phyloP scores from a whole-genome alignment of 2,113 vertebrate species.

The Rhinichthys klamathensis region DNA sequence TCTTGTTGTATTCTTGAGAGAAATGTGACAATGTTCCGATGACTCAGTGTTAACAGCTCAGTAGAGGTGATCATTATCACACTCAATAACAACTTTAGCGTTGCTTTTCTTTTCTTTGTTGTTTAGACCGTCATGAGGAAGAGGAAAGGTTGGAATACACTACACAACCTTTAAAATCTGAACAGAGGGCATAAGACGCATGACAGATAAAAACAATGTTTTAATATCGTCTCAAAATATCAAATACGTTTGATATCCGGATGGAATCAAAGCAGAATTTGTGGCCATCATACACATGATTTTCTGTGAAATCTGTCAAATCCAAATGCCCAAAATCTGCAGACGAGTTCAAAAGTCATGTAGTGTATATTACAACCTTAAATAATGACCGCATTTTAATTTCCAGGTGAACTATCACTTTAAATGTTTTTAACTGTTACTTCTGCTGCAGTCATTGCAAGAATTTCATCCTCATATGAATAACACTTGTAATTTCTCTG shows the following conservation, averaged over 20 bases:
- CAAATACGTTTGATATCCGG: background rate
- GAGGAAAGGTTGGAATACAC: background rate
- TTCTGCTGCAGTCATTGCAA: background rate
- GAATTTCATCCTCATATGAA: background rate
- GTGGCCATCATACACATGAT: too few relatives aligned
- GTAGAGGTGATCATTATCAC: background rate
- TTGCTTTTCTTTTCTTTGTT: background rate
- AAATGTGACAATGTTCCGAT: background rate
- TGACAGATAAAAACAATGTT: background rate
- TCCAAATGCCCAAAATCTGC: too few relatives aligned
- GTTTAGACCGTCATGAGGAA: too few relatives aligned
- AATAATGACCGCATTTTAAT: background rate
- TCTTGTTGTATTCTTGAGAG: background rate
- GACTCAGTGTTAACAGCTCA: background rate
- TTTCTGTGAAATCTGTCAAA: too few relatives aligned
- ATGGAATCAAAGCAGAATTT: too few relatives aligned
- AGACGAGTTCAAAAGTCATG: background rate
- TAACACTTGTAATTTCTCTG: background rate
- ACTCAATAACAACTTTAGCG: background rate
- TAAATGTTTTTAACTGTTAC: background rate
- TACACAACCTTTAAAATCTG: background rate
- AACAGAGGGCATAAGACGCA: background rate
- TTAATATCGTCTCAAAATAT: background rate
- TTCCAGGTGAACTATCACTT: background rate
- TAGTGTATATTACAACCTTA: background rate